These are phyloP conservation scores for Neogobius melanostomus DNA, from an alignment of 2,113 vertebrate genomes.

Conservation along the genomic window DNA sequence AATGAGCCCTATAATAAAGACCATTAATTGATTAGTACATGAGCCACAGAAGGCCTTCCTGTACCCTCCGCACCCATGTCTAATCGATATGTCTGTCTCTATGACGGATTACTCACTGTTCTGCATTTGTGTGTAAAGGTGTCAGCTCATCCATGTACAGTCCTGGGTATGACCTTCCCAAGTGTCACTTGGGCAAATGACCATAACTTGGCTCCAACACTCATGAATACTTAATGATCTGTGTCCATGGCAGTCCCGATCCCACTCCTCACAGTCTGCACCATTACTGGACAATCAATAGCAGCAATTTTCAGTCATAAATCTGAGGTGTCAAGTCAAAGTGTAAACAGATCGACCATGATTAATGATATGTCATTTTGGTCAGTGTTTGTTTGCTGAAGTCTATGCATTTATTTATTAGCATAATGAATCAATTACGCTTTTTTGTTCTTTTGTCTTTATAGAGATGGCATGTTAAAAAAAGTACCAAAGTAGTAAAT, in stretches of 20 bases:
- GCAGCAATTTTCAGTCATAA: constrained; percentile 52
- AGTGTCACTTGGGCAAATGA: constrained; percentile 64
- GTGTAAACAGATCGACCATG: constrained; percentile 36
- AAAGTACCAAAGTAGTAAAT: no score
- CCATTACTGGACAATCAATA: constrained; percentile 63
- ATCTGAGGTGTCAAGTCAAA: constrained; percentile 47
- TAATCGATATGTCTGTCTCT: constrained; percentile 74
- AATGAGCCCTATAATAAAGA: constrained; percentile 52
- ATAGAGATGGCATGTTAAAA: no score
- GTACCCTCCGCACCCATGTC: constrained; percentile 51
- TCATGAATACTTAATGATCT: constrained; percentile 72
- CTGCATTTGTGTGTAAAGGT: constrained; percentile 20
- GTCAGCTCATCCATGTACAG: constrained; percentile 29
- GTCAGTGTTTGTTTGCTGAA: not conserved
- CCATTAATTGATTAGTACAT: constrained; percentile 69
- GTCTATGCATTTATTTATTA: not conserved
- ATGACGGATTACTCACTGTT: constrained; percentile 42
- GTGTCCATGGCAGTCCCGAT: constrained; percentile 30
- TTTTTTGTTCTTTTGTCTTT: not conserved
- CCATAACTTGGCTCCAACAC: constrained; percentile 60
- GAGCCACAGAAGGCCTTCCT: constrained; percentile 52
- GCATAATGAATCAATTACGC: not conserved
- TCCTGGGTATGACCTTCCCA: constrained; percentile 56
- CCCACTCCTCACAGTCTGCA: constrained; percentile 47
- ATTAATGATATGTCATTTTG: constrained; percentile 29